Conservation (phyloP, 2,113 vertebrate species). For the Diphyllodes magnificus region DNA sequence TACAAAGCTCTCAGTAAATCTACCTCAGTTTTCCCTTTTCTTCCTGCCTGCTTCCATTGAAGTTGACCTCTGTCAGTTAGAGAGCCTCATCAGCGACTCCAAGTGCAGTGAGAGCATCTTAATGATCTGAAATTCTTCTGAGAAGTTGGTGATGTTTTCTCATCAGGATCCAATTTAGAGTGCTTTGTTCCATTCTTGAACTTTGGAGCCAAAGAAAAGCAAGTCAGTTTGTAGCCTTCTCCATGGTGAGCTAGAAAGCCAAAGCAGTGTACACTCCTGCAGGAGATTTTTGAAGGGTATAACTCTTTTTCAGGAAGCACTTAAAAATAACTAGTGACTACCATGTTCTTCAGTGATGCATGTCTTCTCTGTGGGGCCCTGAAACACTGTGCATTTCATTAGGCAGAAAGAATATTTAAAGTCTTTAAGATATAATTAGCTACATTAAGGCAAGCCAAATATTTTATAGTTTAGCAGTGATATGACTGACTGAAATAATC, state of each 20-base stretch:
- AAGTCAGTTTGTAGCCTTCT: conserved; percentile 74
- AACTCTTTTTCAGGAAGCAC: conserved; percentile 57
- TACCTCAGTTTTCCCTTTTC: conserved; percentile 77
- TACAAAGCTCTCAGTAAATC: conserved; percentile 74
- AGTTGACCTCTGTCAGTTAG: conserved; percentile 82
- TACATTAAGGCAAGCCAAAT: conserved; percentile 53
- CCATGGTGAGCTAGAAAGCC: conserved; percentile 65
- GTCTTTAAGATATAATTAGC: conserved; percentile 54
- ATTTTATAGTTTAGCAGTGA: conserved; percentile 51
- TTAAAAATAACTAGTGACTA: conserved; percentile 67
- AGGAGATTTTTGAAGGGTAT: conserved; percentile 65
- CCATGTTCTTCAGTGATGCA: conserved; percentile 5
- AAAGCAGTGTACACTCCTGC: conserved; percentile 67
- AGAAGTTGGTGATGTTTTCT: conserved; percentile 87
- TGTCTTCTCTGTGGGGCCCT: not conserved
- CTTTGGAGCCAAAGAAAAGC: conserved; percentile 79
- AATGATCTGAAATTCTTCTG: conserved; percentile 87
- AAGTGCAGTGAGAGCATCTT: conserved; percentile 76
- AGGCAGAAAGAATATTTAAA: conserved; percentile 36
- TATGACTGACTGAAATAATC: conserved; percentile 50
- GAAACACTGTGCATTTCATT: conserved; percentile 16
- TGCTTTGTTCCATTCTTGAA: conserved; percentile 88
- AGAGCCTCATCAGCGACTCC: conserved; percentile 80
- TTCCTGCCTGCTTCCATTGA: conserved; percentile 74
- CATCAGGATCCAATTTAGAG: conserved; percentile 93